These are phyloP conservation scores for Neopelma chrysocephalum DNA, from an alignment of 2,797 vertebrate genomes.

Conservation along the genomic window DNA sequence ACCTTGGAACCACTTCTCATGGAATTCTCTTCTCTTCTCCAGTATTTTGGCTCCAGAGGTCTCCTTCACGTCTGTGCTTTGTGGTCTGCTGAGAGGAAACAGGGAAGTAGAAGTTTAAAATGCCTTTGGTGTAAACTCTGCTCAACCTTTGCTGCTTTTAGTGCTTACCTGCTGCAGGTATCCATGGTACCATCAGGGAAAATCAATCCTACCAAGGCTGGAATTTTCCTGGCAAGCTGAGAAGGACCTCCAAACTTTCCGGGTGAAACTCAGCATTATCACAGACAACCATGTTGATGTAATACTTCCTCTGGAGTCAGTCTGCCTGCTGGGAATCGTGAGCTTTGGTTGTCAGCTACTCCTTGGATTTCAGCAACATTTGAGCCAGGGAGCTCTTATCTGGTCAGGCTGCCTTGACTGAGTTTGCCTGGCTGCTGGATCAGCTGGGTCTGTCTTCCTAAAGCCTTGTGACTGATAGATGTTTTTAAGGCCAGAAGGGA, in stretches of 20 bases:
- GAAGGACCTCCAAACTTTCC: neutral
- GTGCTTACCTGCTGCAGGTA: neutral
- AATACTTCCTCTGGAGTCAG: neutral
- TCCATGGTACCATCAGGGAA: neutral
- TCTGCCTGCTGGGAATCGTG: rapidly evolving
- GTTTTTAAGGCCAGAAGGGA: neutral
- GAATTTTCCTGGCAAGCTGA: neutral
- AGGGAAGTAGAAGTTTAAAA: neutral
- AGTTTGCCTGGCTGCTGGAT: neutral
- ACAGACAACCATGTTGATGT: neutral
- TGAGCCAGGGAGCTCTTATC: neutral
- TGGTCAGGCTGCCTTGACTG: neutral
- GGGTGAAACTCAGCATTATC: neutral
- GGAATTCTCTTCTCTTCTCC: neutral
- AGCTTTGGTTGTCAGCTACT: neutral
- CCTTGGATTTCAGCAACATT: rapidly evolving
- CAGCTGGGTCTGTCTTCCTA: neutral
- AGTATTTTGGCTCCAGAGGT: neutral
- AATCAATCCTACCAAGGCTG: neutral
- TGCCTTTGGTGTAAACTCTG: neutral
- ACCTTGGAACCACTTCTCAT: neutral
- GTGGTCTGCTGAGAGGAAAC: neutral
- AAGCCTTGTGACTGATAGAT: neutral
- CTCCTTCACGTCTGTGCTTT: neutral
- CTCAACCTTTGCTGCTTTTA: neutral